Conservation (phyloP, 2,797 vertebrate genomes). For the Chloroceryle inda region DNA sequence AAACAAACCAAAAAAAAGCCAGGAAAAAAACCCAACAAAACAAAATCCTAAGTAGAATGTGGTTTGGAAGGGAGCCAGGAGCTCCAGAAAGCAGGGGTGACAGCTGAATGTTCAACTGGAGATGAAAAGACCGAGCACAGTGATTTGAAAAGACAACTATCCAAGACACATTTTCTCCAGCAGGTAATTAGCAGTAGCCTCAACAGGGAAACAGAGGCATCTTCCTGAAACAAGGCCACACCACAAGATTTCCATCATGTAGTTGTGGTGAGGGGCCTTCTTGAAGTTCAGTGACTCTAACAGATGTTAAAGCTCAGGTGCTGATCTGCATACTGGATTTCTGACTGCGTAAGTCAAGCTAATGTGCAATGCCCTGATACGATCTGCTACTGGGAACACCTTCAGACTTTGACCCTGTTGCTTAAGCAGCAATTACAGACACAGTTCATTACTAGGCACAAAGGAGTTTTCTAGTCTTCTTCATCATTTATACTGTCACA, state of each 20-base stretch:
- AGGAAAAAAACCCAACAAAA: background rate
- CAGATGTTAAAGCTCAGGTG: rapidly evolving
- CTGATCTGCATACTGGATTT: background rate
- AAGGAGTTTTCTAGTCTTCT: background rate
- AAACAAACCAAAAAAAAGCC: too few species aligned
- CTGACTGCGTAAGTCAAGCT: background rate
- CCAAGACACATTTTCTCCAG: background rate
- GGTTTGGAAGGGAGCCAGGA: background rate
- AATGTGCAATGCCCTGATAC: background rate
- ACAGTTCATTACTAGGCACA: background rate
- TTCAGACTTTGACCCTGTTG: background rate
- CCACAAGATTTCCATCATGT: background rate
- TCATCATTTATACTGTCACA: background rate
- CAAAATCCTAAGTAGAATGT: background rate
- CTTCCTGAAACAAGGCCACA: background rate
- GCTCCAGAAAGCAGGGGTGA: background rate
- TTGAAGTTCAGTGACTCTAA: background rate
- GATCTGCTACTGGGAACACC: background rate
- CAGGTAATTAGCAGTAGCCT: background rate
- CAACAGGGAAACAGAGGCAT: background rate
- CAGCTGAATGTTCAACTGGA: background rate
- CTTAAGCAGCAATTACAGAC: background rate
- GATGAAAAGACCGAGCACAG: background rate
- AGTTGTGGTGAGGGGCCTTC: background rate
- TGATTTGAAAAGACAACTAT: background rate